phyloP scores from a whole-genome alignment of 2,113 vertebrate species.

The Agelaius tricolor region DNA sequence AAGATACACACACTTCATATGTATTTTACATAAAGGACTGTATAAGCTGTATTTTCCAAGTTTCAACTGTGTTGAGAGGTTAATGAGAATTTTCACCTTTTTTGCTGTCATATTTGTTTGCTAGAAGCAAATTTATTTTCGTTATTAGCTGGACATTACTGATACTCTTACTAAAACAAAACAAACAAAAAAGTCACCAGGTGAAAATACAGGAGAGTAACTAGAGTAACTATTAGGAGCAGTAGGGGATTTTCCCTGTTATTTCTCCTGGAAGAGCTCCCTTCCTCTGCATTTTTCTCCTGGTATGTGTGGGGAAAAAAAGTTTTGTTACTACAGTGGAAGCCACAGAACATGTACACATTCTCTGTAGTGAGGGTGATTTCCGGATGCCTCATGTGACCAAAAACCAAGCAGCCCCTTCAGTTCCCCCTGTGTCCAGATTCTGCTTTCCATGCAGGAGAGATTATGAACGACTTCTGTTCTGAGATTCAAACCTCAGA shows the following conservation, averaged over 20 bases:
- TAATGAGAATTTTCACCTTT: background rate
- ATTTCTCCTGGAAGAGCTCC: background rate
- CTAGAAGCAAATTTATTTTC: background rate
- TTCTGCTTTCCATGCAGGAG: background rate
- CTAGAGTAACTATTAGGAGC: background rate
- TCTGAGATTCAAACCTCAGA: background rate
- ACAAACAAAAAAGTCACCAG: background rate
- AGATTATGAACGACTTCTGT: background rate
- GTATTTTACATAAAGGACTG: background rate
- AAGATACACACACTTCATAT: background rate
- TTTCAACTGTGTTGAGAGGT: background rate
- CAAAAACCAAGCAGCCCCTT: background rate
- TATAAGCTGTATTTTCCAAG: background rate
- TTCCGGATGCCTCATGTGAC: background rate
- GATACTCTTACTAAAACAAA: background rate
- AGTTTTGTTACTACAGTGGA: background rate
- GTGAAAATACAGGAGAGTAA: background rate
- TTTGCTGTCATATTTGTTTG: background rate
- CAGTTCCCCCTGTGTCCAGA: background rate
- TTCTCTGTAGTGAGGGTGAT: background rate
- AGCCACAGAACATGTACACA: rapidly evolving
- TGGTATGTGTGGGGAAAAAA: background rate
- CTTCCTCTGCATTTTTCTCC: background rate
- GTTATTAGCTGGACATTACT: background rate
- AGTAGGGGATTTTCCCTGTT: background rate